Conservation (phyloP, 2,113 vertebrate species). For the Prunella himalayana region DNA sequence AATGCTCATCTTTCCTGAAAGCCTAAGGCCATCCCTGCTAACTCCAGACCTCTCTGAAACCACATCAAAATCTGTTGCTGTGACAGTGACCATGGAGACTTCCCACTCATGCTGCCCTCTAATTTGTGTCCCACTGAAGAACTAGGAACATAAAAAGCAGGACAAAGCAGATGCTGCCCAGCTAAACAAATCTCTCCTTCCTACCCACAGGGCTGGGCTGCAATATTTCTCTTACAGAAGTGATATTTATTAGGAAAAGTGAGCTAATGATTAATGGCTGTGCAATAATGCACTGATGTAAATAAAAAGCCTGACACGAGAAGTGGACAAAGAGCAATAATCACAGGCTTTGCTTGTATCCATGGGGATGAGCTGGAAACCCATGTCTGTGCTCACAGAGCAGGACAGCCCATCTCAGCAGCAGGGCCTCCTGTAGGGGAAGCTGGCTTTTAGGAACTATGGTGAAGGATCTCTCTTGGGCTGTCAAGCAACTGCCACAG, state of each 20-base stretch:
- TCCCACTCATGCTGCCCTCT: not conserved
- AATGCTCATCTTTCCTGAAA: not conserved
- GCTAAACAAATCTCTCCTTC: not conserved
- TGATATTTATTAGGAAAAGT: not conserved
- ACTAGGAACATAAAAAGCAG: not conserved
- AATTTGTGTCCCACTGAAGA: not conserved
- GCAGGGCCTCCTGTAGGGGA: not conserved
- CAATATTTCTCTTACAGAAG: not conserved
- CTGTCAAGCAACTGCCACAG: fast-evolving
- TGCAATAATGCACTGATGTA: not conserved
- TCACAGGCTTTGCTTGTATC: not conserved
- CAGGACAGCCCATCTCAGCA: not conserved
- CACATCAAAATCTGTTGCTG: not conserved
- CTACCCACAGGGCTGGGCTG: not conserved
- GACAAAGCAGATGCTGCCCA: not conserved
- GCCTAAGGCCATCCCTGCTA: not conserved
- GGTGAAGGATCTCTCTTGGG: not conserved
- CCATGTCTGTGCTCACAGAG: not conserved
- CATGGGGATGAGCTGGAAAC: not conserved
- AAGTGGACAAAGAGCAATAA: not conserved
- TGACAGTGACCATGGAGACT: not conserved
- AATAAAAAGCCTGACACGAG: not conserved
- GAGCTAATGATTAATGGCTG: not conserved
- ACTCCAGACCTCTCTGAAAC: not conserved
- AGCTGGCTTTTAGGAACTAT: fast-evolving